Percentiles rank a stretch among this genome's conserved stretches.
phyloP scores from a whole-genome alignment of 1,140 invertebrate genomes.

The Epicauta chinensis region DNA sequence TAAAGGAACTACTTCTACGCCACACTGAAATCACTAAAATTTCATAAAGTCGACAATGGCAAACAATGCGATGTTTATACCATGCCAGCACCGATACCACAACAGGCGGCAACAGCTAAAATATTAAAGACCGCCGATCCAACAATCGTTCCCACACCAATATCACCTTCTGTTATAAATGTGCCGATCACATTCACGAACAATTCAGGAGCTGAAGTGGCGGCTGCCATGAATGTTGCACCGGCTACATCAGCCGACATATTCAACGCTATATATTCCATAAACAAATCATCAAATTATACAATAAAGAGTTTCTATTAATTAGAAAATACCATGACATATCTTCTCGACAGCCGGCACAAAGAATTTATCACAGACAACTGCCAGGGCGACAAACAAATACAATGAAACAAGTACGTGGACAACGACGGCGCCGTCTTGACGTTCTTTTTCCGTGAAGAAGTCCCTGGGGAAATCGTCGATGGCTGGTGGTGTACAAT shows the following conservation, averaged over 20 bases:
- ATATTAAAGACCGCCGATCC: conserved; percentile 97
- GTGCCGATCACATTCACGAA: conserved; percentile 91
- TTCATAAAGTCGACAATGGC: not conserved
- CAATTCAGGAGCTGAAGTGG: conserved; percentile 87
- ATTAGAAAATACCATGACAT: conserved; percentile 64
- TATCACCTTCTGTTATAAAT: conserved; percentile 83
- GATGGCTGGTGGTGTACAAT: conserved; percentile 81
- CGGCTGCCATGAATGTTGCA: conserved; percentile 93
- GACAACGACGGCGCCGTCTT: conserved; percentile 73
- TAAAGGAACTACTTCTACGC: conserved; percentile 69
- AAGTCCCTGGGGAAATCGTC: conserved; percentile 78
- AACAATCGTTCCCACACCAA: conserved; percentile 87
- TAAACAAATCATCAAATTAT: not conserved
- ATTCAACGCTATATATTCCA: conserved; percentile 61
- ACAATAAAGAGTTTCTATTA: not conserved
- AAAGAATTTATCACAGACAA: conserved; percentile 87
- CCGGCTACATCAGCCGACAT: conserved; percentile 81
- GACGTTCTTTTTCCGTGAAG: conserved; percentile 71
- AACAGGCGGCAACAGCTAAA: conserved; percentile 83
- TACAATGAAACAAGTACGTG: conserved; percentile 81
- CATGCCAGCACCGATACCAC: conserved; percentile 78
- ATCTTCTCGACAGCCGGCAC: conserved; percentile 85
- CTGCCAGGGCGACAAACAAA: conserved; percentile 76
- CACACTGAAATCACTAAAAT: conserved; percentile 30
- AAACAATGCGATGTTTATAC: conserved; percentile 49